phyloP scores from a whole-genome alignment of 2,797 vertebrate genomes.

The Gambusia yucatana region DNA sequence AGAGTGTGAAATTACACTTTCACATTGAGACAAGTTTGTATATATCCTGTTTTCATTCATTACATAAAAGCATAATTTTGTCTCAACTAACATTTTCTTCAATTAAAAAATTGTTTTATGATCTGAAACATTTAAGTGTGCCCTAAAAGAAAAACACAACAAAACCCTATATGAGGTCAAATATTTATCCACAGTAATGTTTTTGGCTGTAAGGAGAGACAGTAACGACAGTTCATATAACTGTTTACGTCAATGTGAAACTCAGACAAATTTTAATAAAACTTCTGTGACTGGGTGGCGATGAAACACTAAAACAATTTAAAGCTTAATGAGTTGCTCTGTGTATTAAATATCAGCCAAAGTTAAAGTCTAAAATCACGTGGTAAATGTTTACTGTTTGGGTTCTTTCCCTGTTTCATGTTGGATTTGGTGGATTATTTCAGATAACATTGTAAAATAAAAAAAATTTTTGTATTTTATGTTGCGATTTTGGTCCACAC shows the following conservation, averaged over 20 bases:
- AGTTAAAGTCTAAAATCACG: constrained; percentile 40
- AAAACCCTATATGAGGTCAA: neutral
- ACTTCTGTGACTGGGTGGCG: neutral
- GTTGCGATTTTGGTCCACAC: constrained; percentile 71
- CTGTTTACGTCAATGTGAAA: neutral
- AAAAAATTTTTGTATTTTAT: constrained; percentile 60
- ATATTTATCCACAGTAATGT: neutral
- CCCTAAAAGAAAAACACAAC: neutral
- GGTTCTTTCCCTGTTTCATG: constrained; percentile 32
- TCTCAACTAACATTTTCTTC: neutral
- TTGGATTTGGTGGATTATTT: constrained; percentile 32
- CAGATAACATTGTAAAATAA: constrained; percentile 63
- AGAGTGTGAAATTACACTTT: neutral
- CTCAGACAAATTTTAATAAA: neutral
- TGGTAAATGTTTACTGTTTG: constrained; percentile 46
- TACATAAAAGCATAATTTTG: neutral
- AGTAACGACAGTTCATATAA: neutral
- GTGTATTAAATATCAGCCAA: constrained; percentile 30
- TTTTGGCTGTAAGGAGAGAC: neutral
- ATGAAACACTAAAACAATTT: constrained; percentile 15
- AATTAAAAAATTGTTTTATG: neutral
- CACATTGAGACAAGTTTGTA: neutral
- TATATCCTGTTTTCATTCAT: neutral
- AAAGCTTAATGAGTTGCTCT: constrained; percentile 31
- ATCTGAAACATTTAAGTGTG: neutral